phyloP scores from a whole-genome alignment of 1,140 invertebrate genomes.

The Neodiprion lecontei region DNA sequence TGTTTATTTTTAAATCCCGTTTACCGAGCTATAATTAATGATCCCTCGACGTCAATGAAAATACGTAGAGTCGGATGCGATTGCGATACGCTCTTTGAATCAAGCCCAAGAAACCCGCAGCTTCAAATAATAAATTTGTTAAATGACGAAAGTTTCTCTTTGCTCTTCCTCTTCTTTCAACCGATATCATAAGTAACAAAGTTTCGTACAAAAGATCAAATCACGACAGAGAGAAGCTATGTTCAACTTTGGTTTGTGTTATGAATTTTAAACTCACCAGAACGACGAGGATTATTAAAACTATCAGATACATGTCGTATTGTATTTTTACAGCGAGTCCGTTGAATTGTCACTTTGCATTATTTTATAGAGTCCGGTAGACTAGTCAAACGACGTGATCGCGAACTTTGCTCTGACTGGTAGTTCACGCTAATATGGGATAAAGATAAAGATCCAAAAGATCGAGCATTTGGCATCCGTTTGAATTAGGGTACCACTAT shows the following conservation, averaged over 20 bases:
- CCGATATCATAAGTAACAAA: too few relatives aligned
- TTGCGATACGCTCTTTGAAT: too few relatives aligned
- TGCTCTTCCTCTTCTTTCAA: too few relatives aligned
- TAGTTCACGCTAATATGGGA: constrained; percentile 39
- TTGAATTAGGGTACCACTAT: constrained; percentile 38
- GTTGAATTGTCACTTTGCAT: background rate
- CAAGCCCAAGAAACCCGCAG: too few relatives aligned
- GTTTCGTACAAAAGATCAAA: background rate
- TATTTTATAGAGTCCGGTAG: background rate
- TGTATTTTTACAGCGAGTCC: background rate
- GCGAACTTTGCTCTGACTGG: constrained; percentile 19
- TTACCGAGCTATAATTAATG: background rate
- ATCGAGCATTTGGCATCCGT: constrained; percentile 39
- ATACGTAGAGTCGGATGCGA: background rate
- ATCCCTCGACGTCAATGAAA: background rate
- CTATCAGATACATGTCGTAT: constrained; percentile 44
- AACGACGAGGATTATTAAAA: constrained; percentile 37
- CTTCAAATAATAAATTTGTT: too few relatives aligned
- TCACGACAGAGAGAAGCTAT: background rate
- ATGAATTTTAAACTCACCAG: constrained; percentile 36
- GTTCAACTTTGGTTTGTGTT: too few relatives aligned
- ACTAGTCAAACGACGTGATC: constrained; percentile 24
- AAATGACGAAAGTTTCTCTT: too few relatives aligned
- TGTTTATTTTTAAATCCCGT: background rate
- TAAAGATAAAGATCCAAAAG: constrained; percentile 36